These are phyloP conservation scores for Lagenorhynchus albirostris DNA, from an alignment of 2,113 vertebrate species.

Conservation along the genomic window DNA sequence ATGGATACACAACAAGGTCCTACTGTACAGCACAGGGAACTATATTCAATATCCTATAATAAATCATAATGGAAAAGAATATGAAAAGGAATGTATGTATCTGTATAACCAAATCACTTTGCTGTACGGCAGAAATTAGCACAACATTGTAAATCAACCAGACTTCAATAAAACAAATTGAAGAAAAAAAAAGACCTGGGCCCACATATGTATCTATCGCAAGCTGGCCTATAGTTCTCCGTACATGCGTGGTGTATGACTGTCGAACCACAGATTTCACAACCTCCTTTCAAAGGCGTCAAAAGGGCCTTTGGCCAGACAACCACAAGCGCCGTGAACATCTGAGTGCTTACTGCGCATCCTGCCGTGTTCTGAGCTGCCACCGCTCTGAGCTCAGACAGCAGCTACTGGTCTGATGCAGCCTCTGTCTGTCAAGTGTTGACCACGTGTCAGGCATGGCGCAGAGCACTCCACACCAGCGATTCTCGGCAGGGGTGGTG, in stretches of 20 bases:
- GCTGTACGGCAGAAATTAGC: not conserved
- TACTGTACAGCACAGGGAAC: not conserved
- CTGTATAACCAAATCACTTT: not conserved
- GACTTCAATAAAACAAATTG: not conserved
- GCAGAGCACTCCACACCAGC: too few relatives aligned
- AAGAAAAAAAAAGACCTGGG: not conserved
- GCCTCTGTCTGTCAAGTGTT: too few relatives aligned
- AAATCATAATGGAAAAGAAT: not conserved
- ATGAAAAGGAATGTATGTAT: not conserved
- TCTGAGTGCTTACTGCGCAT: accelerated
- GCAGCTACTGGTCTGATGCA: accelerated
- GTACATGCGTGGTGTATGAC: not conserved
- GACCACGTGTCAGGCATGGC: too few relatives aligned
- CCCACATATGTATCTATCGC: accelerated
- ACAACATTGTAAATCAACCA: not conserved
- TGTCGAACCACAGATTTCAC: not conserved
- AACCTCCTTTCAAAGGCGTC: not conserved
- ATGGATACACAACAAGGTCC: not conserved
- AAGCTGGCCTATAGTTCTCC: not conserved
- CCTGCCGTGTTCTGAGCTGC: accelerated
- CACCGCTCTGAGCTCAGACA: not conserved
- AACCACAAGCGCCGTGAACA: too few relatives aligned
- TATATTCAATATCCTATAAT: not conserved
- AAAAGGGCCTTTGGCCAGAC: not conserved
- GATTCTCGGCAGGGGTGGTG: not conserved